Percentiles rank a stretch among this genome's conserved stretches.
Conservation (phyloP, 2,797 vertebrate species). For the Oophaga sylvatica region DNA sequence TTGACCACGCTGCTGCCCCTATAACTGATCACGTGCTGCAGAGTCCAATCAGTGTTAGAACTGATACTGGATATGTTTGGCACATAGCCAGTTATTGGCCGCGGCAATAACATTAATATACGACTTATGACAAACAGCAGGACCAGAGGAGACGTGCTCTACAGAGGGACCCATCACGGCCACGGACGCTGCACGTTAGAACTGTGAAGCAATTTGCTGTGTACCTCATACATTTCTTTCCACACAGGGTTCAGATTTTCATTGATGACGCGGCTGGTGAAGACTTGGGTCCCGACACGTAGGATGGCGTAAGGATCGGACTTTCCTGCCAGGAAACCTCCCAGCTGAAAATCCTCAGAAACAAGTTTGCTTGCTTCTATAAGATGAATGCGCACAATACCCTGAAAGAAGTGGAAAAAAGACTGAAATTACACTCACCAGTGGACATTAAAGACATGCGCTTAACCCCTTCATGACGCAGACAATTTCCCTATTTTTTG, state of each 20-base stretch:
- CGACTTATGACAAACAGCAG: no score
- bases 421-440: background rate
- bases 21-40: background rate
- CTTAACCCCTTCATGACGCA: background rate
- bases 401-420: constrained; percentile 70
- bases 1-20: no score
- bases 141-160: no score
- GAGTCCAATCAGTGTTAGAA: no score
- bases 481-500: no score
- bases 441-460: background rate
- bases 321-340: constrained; percentile 88
- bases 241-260: constrained; percentile 89
- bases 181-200: background rate
- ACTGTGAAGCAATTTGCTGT: background rate
- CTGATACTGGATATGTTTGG: no score
- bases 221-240: constrained; percentile 92
- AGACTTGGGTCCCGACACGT: constrained; percentile 89
- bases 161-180: background rate
- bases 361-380: constrained; percentile 83
- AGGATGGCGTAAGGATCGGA: constrained; percentile 90
- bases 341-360: constrained; percentile 89
- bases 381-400: constrained; percentile 89
- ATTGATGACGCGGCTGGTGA: constrained; percentile 87
- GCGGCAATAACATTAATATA: no score
- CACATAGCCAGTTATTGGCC: no score